Percentiles rank a stretch among this genome's conserved stretches.
Evolutionary conservation across 2,113 vertebrate species (phyloP).

Genomic region (Tyrannus savana): DNA sequence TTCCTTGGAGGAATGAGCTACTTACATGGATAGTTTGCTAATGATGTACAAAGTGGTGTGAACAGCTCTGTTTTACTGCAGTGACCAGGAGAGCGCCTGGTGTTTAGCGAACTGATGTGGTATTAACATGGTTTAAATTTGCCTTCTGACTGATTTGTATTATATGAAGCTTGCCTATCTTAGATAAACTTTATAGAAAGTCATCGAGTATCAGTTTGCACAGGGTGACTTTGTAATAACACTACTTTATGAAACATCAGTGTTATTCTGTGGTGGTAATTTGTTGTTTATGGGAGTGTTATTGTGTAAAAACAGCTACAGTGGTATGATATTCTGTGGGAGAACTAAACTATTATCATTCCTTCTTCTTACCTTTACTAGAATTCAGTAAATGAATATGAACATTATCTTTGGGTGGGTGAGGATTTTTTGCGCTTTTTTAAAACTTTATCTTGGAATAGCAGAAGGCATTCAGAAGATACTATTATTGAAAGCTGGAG

Average conservation of each 20-base stretch:
- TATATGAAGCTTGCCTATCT: not conserved
- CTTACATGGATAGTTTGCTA: not conserved
- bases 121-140: not conserved
- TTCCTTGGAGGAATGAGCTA: not conserved
- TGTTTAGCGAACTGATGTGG: not conserved
- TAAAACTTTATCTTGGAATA: not conserved
- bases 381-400: not conserved
- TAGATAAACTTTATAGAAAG: not conserved
- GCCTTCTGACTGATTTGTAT: not conserved
- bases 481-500: not conserved
- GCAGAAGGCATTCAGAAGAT: not conserved
- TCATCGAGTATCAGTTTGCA: not conserved
- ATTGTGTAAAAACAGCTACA: not conserved
- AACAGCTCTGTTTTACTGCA: not conserved
- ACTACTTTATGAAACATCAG: not conserved
- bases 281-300: not conserved
- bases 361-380: not conserved
- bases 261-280: not conserved
- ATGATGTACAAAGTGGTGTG: not conserved
- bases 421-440: not conserved
- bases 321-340: not conserved
- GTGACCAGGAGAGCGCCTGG: not conserved
- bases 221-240: not conserved
- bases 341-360: not conserved
- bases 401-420: not conserved